Evolutionary conservation across 1,140 invertebrate genomes (phyloP), one percentile per base, ranked within the genome.

Genomic region (Penaeus indicus): DNA sequence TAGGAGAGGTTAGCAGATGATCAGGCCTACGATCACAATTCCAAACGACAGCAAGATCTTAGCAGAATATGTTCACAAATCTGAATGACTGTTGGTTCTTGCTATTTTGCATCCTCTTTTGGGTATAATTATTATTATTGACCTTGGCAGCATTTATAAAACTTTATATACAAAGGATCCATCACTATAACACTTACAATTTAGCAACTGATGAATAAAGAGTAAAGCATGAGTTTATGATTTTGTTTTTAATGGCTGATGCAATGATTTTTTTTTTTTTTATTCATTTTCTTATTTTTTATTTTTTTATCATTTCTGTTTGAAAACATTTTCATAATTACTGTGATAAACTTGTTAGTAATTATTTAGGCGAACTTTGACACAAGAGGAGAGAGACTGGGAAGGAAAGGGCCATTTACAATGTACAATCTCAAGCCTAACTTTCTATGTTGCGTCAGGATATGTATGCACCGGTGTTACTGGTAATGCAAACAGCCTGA

Each of bases 101-200:
- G 80, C 47, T 86, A 86, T 86, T 64, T 82, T 82, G 82, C 85
- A 81, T 86, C 77, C 67, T 81, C 85, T 63, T 81, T 69, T 64
- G 80, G 62, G 82, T 84, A 84, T 27, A 78, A 78, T 54, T 54
- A 54, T 54, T 38, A 25, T 84, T 62, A 84, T 32, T 88, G 69
- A 79, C 82, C 81, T 61, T 78, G 62, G 81, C 80, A 78, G 87
- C 87, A 88, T 42, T 83, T 88, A 88, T 88, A 88, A 88, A 88
- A 88, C 79, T 69, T 88, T 88, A 88, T 88, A 67, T 88, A 88
- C 87, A 88, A 77, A 63, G 69, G 79, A 84, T 88, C 54, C 72
- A 38, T 88, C 81, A 88, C 87, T 77, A 88, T 88, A 88, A 88
- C 87, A 88, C 72, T 88, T 88, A 88, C 69, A 69, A 42, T 88